Percentiles rank a stretch among this genome's conserved stretches.
These are phyloP conservation scores for Elgaria multicarinata DNA, from an alignment of 2,113 vertebrate genomes.

Conservation along the genomic window DNA sequence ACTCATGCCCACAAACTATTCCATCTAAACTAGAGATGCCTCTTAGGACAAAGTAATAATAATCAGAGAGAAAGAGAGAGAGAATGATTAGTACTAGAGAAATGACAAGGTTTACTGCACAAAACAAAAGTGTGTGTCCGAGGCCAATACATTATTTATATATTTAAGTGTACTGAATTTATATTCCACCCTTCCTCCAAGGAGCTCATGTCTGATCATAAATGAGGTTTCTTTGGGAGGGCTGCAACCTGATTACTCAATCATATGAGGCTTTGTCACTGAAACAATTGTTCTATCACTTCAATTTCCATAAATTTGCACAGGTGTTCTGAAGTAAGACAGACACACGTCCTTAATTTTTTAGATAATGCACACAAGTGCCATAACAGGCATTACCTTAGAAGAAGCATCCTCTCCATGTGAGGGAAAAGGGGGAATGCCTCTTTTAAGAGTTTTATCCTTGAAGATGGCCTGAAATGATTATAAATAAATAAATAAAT, in stretches of 20 bases:
- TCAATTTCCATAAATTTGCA: neutral
- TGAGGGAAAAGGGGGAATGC: too few relatives aligned
- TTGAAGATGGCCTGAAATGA: too few relatives aligned
- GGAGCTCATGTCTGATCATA: neutral
- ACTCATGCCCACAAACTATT: conserved; percentile 43
- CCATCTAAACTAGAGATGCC: conserved; percentile 40
- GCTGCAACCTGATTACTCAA: neutral
- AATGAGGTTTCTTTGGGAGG: neutral
- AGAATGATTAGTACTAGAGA: conserved; percentile 62
- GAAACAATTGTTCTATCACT: neutral
- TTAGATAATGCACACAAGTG: neutral
- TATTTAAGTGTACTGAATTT: neutral
- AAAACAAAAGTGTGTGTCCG: neutral
- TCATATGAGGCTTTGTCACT: neutral
- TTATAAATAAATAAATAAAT: too few relatives aligned
- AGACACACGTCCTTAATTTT: neutral
- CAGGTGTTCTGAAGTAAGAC: neutral
- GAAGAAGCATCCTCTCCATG: neutral
- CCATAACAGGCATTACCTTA: neutral
- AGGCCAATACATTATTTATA: neutral
- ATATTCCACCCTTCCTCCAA: neutral
- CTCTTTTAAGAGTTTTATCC: too few relatives aligned
- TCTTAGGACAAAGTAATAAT: conserved; percentile 50
- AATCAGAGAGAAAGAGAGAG: conserved; percentile 55
- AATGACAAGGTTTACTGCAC: conserved; percentile 49